A percentile compares a stretch with the other conserved stretches of the same genome.
Evolutionary conservation across 2,888 invertebrate genomes (phyloP).

Genomic region (Prenolepis imparis): DNA sequence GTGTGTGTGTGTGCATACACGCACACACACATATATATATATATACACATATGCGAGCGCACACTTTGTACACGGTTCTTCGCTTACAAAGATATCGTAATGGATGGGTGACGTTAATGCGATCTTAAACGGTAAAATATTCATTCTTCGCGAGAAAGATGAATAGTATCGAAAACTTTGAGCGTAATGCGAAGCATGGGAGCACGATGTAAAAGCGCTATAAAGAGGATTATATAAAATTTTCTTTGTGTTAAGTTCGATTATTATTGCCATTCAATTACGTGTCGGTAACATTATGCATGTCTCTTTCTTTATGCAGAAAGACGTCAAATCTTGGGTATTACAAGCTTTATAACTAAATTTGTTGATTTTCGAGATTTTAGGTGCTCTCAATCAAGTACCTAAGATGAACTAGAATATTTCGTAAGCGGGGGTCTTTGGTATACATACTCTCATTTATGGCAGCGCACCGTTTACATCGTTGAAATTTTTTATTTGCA

Average conservation of each 20-base stretch:
- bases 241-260: constrained; percentile 26
- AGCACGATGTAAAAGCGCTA: constrained; percentile 4
- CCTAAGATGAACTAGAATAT: constrained; percentile 45
- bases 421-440: constrained; percentile 29
- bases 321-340: constrained; percentile 12
- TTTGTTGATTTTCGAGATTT: constrained; percentile 36
- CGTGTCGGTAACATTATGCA: constrained; percentile 15
- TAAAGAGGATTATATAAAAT: constrained; percentile 36
- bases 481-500: constrained; percentile 52
- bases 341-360: constrained; percentile 2
- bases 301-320: constrained; percentile 29
- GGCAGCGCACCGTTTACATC: constrained; percentile 43
- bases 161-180: constrained; percentile 33
- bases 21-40: background rate
- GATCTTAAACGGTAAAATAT: constrained; percentile 52
- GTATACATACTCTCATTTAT: constrained; percentile 40
- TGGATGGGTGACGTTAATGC: constrained; percentile 50
- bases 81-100: constrained; percentile 51
- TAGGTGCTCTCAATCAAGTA: background rate
- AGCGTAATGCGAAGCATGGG: background rate
- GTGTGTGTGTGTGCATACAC: background rate
- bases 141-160: constrained; percentile 36
- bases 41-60: background rate
- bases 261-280: constrained; percentile 38
- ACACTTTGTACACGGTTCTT: constrained; percentile 30